These are phyloP conservation scores for Anguilla obscura DNA, from an alignment of 2,797 vertebrate genomes.

Conservation along the genomic window DNA sequence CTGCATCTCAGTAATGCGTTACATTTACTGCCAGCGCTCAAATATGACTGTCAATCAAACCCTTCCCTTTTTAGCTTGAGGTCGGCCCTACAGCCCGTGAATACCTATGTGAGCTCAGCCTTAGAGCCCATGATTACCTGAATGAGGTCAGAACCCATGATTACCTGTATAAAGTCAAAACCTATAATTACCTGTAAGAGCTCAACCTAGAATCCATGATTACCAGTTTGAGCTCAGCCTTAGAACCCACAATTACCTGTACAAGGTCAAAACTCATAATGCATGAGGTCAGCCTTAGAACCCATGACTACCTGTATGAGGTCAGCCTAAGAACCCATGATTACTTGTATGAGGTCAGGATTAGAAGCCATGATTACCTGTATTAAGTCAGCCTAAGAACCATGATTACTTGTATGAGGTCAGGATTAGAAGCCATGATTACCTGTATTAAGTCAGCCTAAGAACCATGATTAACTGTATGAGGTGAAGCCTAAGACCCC, in stretches of 20 bases:
- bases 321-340: no score
- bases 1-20: not conserved
- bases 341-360: no score
- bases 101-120: not conserved
- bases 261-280: not conserved
- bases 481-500: not conserved
- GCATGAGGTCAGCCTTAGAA: no score
- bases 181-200: not conserved
- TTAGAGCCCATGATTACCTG: no score
- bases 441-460: not conserved
- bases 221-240: not conserved
- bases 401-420: not conserved
- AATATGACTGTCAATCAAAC: not conserved
- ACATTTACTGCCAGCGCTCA: not conserved
- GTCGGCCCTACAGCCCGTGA: not conserved
- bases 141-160: no score
- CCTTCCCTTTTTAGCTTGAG: not conserved
- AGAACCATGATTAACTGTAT: not conserved
- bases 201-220: not conserved
- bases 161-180: not conserved
- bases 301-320: not conserved
- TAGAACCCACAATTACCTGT: not conserved
- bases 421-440: not conserved
- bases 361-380: not conserved
- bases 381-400: not conserved